Percentiles rank a stretch among this genome's conserved stretches.
These are phyloP conservation scores for Pygocentrus nattereri DNA, from an alignment of 2,797 vertebrate genomes.

Conservation along the genomic window DNA sequence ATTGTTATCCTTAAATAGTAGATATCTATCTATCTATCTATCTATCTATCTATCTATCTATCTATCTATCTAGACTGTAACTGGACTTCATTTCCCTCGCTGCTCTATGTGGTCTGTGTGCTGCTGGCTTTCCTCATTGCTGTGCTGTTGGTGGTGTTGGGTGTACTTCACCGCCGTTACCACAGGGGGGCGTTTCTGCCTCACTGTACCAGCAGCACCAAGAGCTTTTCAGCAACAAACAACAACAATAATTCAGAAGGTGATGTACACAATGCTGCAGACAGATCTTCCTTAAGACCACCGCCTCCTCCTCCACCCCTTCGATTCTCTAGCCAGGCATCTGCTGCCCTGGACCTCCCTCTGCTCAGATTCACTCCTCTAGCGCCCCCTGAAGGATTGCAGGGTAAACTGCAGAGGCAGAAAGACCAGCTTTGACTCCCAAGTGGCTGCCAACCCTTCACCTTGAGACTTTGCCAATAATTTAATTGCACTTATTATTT, in stretches of 20 bases:
- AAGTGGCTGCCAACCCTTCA: not conserved
- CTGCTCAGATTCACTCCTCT: constrained; percentile 76
- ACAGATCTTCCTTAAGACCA: constrained; percentile 53
- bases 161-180: constrained; percentile 70
- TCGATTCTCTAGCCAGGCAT: constrained; percentile 63
- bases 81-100: constrained; percentile 34
- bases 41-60: too few relatives aligned
- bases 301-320: constrained; percentile 69
- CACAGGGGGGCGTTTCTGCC: constrained; percentile 70
- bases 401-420: constrained; percentile 54
- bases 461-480: constrained; percentile 46
- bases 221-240: not conserved
- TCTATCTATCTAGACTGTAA: constrained; percentile 31
- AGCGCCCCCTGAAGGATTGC: constrained; percentile 48
- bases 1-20: too few relatives aligned
- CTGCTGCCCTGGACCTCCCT: constrained; percentile 66
- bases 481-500: not conserved
- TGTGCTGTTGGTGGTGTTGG: constrained; percentile 62
- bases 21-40: too few relatives aligned
- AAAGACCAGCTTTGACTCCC: constrained; percentile 50
- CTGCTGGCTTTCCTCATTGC: constrained; percentile 74
- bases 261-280: not conserved
- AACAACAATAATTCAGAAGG: constrained; percentile 47
- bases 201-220: constrained; percentile 56
- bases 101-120: constrained; percentile 75